These are phyloP conservation scores for Nomada lathburiana DNA, from an alignment of 2,888 invertebrate species.

Conservation along the genomic window DNA sequence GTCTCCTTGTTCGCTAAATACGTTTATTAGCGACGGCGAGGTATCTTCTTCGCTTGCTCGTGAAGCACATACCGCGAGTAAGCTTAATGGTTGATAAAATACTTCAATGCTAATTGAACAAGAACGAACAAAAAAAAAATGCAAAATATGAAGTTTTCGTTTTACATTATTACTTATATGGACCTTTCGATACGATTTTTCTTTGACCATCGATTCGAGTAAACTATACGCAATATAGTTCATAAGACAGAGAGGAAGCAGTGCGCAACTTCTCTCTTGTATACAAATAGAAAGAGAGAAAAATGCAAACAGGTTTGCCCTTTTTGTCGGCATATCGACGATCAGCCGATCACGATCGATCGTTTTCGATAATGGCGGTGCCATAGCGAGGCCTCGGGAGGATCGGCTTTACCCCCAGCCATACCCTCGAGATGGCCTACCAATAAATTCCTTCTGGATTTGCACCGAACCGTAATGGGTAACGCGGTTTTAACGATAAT, in stretches of 20 bases:
- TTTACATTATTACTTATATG: not conserved
- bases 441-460: conserved; percentile 56
- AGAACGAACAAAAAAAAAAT: not conserved
- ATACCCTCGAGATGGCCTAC: conserved; percentile 38
- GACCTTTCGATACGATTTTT: not conserved
- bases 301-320: conserved; percentile 39
- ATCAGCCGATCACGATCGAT: conserved; percentile 67
- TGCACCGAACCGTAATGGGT: conserved; percentile 21
- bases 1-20: conserved; percentile 55
- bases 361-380: conserved; percentile 60
- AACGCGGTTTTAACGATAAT: conserved; percentile 62
- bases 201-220: not conserved
- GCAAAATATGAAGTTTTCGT: not conserved
- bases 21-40: conserved; percentile 46
- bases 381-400: conserved; percentile 30
- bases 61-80: conserved; percentile 27
- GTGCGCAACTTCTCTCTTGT: not conserved
- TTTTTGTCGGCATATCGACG: conserved; percentile 50
- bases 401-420: conserved; percentile 32
- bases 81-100: conserved; percentile 6
- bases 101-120: not conserved
- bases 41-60: conserved; percentile 30
- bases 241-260: not conserved
- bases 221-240: not conserved
- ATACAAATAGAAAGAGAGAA: conserved; percentile 11